A percentile compares a stretch with the other conserved stretches of the same genome.
Evolutionary conservation across 1,140 invertebrate species (phyloP).

Genomic region (Ceratina japonica): DNA sequence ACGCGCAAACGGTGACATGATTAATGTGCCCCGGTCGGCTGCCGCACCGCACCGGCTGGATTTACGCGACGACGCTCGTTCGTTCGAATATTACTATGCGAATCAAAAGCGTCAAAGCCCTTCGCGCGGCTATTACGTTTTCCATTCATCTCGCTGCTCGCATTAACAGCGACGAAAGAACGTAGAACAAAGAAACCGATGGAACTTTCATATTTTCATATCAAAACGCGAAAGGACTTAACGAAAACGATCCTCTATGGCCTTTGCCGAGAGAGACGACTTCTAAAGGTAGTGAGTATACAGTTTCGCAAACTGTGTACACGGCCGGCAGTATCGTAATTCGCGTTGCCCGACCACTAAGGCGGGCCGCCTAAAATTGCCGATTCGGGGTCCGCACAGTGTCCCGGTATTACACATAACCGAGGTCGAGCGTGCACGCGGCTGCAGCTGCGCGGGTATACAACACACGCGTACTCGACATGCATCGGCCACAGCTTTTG

Average conservation of each 20-base stretch:
- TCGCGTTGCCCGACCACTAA: conserved; percentile 9
- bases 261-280: neutral
- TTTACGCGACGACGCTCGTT: neutral
- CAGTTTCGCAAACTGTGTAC: conserved; percentile 5
- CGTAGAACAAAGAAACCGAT: no score
- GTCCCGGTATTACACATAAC: neutral
- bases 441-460: neutral
- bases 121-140: neutral
- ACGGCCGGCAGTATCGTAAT: conserved; percentile 5
- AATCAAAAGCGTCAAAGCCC: no score
- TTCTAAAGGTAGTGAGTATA: neutral
- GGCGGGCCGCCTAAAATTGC: conserved; percentile 5
- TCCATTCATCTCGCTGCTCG: no score
- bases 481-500: neutral
- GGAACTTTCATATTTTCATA: neutral
- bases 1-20: conserved; percentile 1
- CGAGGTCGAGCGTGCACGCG: neutral
- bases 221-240: neutral
- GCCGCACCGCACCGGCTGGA: neutral
- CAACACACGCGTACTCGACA: neutral
- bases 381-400: conserved; percentile 1
- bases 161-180: no score
- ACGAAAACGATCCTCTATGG: neutral
- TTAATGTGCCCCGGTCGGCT: neutral
- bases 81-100: neutral